phyloP scores from a whole-genome alignment of 2,888 invertebrate species.

The Papilio gigon region DNA sequence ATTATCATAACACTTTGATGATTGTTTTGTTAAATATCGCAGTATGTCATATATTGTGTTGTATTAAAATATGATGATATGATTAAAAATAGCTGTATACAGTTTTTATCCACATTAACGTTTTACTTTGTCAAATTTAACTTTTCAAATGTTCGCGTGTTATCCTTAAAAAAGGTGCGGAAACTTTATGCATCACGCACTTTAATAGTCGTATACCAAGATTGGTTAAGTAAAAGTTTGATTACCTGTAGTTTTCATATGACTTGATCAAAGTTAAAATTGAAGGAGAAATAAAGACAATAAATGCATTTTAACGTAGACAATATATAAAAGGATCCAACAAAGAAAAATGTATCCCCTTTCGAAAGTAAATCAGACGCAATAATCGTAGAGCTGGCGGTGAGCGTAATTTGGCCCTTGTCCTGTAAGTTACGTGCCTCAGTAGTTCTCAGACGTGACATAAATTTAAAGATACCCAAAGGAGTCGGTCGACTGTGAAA shows the following conservation, averaged over 20 bases:
- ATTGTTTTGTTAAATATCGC: background rate
- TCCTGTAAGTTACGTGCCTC: constrained; percentile 41
- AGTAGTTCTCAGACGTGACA: constrained; percentile 40
- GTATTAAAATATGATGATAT: no score
- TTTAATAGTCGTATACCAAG: no score
- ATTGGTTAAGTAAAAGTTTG: no score
- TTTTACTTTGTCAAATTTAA: no score
- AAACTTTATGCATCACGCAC: no score
- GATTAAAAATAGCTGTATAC: no score
- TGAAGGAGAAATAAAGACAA: background rate
- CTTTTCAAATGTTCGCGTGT: no score
- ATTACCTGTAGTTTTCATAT: no score
- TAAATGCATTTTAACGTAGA: background rate
- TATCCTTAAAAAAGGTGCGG: no score
- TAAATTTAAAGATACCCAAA: constrained; percentile 41
- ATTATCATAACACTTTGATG: background rate
- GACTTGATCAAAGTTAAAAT: no score
- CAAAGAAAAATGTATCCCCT: constrained; percentile 19
- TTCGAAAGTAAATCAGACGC: constrained; percentile 32
- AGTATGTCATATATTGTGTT: background rate
- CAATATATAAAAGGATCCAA: constrained; percentile 6
- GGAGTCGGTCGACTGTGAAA: constrained; percentile 37
- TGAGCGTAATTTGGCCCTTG: constrained; percentile 40
- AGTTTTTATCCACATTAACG: no score
- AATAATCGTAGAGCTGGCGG: constrained; percentile 38